These are phyloP conservation scores for Cerceris ruficornis DNA, from an alignment of 2,888 invertebrate species.

Conservation along the genomic window DNA sequence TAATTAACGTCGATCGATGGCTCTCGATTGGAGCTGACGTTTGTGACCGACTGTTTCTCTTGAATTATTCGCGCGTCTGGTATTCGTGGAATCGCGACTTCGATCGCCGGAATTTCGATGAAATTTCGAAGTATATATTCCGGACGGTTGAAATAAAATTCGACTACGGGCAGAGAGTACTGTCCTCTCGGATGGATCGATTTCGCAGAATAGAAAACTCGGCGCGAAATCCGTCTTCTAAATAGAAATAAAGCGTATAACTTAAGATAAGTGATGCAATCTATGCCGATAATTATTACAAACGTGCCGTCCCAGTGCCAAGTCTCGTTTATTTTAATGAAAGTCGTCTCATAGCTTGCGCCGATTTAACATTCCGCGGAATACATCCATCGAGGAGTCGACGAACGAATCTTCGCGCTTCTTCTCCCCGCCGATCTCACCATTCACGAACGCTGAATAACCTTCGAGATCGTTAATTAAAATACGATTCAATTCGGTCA, in stretches of 20 bases:
- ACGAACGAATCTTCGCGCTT: neutral
- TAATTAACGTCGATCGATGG: conserved; percentile 18
- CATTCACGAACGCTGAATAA: neutral
- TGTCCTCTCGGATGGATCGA: no score
- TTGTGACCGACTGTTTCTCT: conserved; percentile 17
- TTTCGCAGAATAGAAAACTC: conserved; percentile 11
- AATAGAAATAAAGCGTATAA: conserved; percentile 48
- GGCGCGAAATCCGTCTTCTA: conserved; percentile 55
- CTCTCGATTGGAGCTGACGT: conserved; percentile 5
- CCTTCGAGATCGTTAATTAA: neutral
- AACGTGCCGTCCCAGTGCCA: conserved; percentile 59
- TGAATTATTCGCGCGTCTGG: neutral
- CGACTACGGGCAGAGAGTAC: neutral
- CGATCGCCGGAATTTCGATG: neutral
- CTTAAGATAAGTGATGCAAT: conserved; percentile 42
- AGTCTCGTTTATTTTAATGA: conserved; percentile 54
- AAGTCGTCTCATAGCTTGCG: conserved; percentile 50
- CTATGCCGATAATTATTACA: conserved; percentile 52
- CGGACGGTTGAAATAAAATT: neutral
- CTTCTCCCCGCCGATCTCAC: neutral
- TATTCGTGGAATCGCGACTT: neutral
- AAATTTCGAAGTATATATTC: neutral
- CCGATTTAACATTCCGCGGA: conserved; percentile 15
- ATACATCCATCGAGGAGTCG: conserved; percentile 11
- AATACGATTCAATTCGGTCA: neutral